A percentile compares a stretch with the other conserved stretches of the same genome.
phyloP scores from a whole-genome alignment of 2,797 vertebrate species.

The Pantherophis alleghaniensis region DNA sequence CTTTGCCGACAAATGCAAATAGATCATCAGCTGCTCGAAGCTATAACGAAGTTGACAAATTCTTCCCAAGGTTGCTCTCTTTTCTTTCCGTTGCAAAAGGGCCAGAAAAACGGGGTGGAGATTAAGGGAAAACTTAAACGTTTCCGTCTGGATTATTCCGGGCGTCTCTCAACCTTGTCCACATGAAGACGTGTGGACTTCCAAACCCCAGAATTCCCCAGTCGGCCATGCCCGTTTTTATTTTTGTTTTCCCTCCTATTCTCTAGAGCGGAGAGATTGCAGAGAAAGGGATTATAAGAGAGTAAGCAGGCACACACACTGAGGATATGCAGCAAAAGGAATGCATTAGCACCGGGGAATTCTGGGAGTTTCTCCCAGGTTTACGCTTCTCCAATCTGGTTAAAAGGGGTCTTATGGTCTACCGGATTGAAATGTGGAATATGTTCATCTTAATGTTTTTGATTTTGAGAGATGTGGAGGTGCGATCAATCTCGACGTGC shows the following conservation, averaged over 20 bases:
- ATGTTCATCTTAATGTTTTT: not conserved
- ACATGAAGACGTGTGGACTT: not conserved
- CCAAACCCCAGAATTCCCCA: too few species aligned
- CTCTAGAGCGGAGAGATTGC: not conserved
- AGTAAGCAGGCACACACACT: not conserved
- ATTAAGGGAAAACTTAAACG: not conserved
- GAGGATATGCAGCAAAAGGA: not conserved
- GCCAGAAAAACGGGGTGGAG: not conserved
- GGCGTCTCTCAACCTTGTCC: not conserved
- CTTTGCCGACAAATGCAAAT: not conserved
- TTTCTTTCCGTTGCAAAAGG: not conserved
- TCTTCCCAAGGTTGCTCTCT: not conserved
- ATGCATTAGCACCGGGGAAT: not conserved
- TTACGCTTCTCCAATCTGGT: not conserved
- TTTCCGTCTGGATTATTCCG: not conserved
- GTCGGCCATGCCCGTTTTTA: not conserved
- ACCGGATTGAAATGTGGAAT: not conserved
- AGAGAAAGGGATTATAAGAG: not conserved
- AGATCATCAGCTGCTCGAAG: not conserved
- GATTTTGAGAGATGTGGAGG: not conserved
- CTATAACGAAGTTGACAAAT: not conserved
- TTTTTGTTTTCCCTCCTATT: not conserved
- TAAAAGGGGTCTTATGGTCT: not conserved
- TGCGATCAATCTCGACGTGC: not conserved
- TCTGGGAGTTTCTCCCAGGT: not conserved